These are phyloP conservation scores for Amphibalanus amphitrite DNA, from an alignment of 1,140 invertebrate species.

Conservation along the genomic window DNA sequence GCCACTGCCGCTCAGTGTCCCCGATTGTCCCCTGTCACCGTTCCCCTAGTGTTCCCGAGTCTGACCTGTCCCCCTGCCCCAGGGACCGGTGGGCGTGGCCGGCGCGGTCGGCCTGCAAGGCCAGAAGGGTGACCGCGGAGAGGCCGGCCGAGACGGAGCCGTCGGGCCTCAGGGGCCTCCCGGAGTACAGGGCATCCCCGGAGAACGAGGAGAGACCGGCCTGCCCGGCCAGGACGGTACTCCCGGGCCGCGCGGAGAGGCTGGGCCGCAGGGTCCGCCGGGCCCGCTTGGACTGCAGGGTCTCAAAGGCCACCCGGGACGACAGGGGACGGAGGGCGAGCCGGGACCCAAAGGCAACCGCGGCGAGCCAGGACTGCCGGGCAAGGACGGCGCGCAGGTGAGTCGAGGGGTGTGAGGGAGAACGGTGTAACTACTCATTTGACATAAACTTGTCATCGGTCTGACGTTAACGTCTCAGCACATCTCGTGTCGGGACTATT, in stretches of 20 bases:
- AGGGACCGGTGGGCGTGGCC: conserved; percentile 19
- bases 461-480: too few relatives aligned
- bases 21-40: too few relatives aligned
- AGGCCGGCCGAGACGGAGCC: conserved; percentile 24
- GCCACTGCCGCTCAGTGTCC: too few relatives aligned
- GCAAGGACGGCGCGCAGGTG: conserved; percentile 12
- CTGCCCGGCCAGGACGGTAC: conserved; percentile 21
- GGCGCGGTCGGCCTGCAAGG: conserved; percentile 22
- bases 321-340: conserved; percentile 10
- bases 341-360: conserved; percentile 8
- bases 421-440: too few relatives aligned
- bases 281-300: conserved; percentile 27
- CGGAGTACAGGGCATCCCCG: conserved; percentile 23
- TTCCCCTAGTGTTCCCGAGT: too few relatives aligned
- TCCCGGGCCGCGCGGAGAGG: conserved; percentile 26
- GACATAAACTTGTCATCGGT: too few relatives aligned
- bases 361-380: conserved; percentile 1
- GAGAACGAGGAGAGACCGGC: conserved; percentile 27
- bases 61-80: too few relatives aligned
- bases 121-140: conserved; percentile 26
- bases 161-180: conserved; percentile 22
- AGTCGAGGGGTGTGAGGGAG: too few relatives aligned
- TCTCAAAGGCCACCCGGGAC: conserved; percentile 12
- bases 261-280: conserved; percentile 28
- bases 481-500: too few relatives aligned